phyloP scores from a whole-genome alignment of 2,888 invertebrate species.

The Sphinx pinastri region DNA sequence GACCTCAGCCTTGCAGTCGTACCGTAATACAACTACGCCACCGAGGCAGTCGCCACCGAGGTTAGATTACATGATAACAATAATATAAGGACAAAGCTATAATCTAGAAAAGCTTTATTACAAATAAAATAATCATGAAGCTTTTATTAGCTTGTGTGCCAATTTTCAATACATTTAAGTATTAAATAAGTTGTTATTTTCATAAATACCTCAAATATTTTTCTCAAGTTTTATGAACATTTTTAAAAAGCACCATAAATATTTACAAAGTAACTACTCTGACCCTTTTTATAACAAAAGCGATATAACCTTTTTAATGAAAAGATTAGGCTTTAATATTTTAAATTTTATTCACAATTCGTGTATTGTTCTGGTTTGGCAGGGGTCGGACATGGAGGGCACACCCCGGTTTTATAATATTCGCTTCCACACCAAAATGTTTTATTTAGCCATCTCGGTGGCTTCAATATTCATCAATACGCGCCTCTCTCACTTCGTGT shows the following conservation, averaged over 20 bases:
- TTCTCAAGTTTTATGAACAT: not conserved
- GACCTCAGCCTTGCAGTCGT: no score
- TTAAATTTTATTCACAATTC: conserved; percentile 68
- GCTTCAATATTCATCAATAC: conserved; percentile 67
- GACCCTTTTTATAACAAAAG: conserved; percentile 45
- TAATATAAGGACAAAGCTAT: no score
- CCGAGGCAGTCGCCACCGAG: no score
- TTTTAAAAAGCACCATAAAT: not conserved
- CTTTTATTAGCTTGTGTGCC: no score
- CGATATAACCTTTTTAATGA: conserved; percentile 46
- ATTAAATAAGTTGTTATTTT: not conserved
- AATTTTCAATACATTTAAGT: no score
- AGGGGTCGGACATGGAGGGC: conserved; percentile 52
- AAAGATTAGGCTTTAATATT: conserved; percentile 58
- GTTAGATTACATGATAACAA: no score
- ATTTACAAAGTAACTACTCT: conserved; percentile 24
- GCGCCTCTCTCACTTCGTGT: conserved; percentile 52
- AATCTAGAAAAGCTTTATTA: no score
- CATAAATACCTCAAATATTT: not conserved
- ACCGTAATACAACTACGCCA: no score
- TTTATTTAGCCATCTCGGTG: conserved; percentile 65
- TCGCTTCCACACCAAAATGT: conserved; percentile 61
- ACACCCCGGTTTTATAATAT: conserved; percentile 60
- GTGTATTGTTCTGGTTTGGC: conserved; percentile 59
- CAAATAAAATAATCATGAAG: no score